A percentile compares a stretch with the other conserved stretches of the same genome.
These are phyloP conservation scores for Hydrotaea cyrtoneurina DNA, from an alignment of 2,888 invertebrate genomes.

Conservation along the genomic window DNA sequence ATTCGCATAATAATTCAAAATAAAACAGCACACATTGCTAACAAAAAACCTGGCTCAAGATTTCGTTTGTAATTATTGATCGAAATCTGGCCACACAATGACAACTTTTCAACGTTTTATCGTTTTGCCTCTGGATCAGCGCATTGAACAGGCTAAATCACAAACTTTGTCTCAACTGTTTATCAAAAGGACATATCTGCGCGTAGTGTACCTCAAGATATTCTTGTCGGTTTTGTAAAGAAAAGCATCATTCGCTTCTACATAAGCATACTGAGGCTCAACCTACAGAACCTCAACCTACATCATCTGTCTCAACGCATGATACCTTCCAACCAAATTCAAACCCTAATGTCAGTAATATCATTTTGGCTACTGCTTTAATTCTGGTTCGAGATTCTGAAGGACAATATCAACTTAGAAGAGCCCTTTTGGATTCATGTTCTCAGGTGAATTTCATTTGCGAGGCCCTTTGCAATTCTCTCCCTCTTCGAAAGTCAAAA, in stretches of 20 bases:
- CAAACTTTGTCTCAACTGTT: constrained; percentile 48
- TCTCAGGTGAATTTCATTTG: constrained; percentile 57
- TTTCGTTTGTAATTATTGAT: constrained; percentile 27
- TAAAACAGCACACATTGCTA: constrained; percentile 10
- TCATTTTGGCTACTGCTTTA: constrained; percentile 55
- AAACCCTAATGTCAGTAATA: not conserved
- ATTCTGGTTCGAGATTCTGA: constrained; percentile 34
- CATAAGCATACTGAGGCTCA: constrained; percentile 21
- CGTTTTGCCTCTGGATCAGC: constrained; percentile 10
- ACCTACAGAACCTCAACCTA: not conserved
- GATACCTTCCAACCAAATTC: not conserved
- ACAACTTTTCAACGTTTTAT: not conserved
- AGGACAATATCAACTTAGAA: constrained; percentile 18
- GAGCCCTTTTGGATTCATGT: no score
- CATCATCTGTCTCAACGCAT: constrained; percentile 6
- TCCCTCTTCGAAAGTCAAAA: constrained; percentile 9
- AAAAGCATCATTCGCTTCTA: constrained; percentile 46
- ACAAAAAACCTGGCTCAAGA: constrained; percentile 23
- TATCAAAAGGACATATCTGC: constrained; percentile 25
- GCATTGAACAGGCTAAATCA: constrained; percentile 32
- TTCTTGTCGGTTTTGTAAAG: constrained; percentile 48
- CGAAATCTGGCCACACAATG: constrained; percentile 33
- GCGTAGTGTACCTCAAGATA: constrained; percentile 28
- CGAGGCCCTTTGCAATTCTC: constrained; percentile 9
- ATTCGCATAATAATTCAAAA: not conserved